Evolutionary conservation across 2,797 vertebrate species (phyloP).

Genomic region (Acomys russatus): DNA sequence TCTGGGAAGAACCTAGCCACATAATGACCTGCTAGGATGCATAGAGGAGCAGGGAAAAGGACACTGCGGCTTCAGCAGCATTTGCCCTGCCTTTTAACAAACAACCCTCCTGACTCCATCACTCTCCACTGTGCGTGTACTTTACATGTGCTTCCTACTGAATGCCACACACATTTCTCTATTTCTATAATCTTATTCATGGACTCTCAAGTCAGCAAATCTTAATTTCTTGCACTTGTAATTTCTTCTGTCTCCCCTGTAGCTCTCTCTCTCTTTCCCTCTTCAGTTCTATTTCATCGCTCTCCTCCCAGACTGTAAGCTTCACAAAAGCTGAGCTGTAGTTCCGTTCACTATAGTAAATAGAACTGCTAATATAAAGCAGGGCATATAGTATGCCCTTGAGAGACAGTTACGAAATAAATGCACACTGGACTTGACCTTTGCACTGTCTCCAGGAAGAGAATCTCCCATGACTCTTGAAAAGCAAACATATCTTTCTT

Average conservation of each 20-base stretch:
- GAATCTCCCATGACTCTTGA: background rate
- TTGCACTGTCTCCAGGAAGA: background rate
- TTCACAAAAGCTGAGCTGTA: background rate
- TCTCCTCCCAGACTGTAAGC: background rate
- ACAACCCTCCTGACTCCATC: background rate
- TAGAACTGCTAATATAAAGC: background rate
- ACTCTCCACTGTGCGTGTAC: background rate
- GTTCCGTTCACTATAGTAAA: background rate
- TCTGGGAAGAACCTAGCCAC: constrained; percentile 64
- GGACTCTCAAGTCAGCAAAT: constrained; percentile 9
- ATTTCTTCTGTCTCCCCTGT: background rate
- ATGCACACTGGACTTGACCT: background rate
- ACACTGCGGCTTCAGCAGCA: constrained; percentile 27
- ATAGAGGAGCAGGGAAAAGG: background rate
- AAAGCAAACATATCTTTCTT: background rate
- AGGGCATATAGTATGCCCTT: background rate
- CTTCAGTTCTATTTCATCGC: background rate
- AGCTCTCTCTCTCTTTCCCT: background rate
- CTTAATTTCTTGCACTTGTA: background rate
- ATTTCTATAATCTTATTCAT: background rate
- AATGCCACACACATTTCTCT: background rate
- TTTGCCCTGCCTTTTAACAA: constrained; percentile 66
- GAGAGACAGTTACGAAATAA: background rate
- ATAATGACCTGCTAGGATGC: constrained; percentile 49
- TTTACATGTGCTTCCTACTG: background rate